Evolutionary conservation across 2,888 invertebrate genomes (phyloP), one percentile per base, ranked within the genome.

Genomic region (Apantesis nais): DNA sequence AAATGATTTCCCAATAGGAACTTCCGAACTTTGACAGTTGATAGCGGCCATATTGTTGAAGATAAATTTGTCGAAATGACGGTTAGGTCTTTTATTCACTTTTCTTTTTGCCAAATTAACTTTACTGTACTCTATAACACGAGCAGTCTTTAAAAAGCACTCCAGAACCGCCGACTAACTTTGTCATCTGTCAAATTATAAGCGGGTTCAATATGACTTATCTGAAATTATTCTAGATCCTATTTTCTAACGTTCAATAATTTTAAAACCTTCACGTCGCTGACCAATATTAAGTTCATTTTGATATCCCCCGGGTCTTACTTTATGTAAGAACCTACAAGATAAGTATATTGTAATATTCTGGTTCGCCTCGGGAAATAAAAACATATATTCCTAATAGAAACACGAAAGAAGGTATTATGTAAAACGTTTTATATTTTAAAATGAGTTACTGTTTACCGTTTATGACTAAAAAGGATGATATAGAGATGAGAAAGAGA

Each of bases 271-370:
- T 14, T 63, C 19, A 41, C 58, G 16, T 29, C 12, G 22, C 39
- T 25, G 39, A 16, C n/a, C 31, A 63, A 19, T 44, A 12, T 22
- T 11, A 63, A 44, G 44, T 63, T 63, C 12, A 44, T 16, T 63
- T 19, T 29, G 31, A 63, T 11, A 11, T 31, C 39, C 41, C 44
- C 2, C 12, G 31, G 9, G 44, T 9, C 8, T 63, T 44, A 22
- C 44, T 63, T 63, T 63, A 7, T 44, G 1, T 44, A 63, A 63
- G 44, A 25, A 22, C 19, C 44, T 63, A 44, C 63, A 41, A 63
- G 22, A 29, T 19, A 55, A 14, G 41, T 41, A 63, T 63, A 29
- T 29, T 63, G 44, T 63, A 25, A 63, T 63, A 7, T 44, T 44
- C 29, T 22, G 19, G 41, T 29, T 44, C 29, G 22, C 22, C 63